Percentiles rank a stretch among this genome's conserved stretches.
phyloP scores from a whole-genome alignment of 2,888 invertebrate species.

The Galerucella calmariensis region DNA sequence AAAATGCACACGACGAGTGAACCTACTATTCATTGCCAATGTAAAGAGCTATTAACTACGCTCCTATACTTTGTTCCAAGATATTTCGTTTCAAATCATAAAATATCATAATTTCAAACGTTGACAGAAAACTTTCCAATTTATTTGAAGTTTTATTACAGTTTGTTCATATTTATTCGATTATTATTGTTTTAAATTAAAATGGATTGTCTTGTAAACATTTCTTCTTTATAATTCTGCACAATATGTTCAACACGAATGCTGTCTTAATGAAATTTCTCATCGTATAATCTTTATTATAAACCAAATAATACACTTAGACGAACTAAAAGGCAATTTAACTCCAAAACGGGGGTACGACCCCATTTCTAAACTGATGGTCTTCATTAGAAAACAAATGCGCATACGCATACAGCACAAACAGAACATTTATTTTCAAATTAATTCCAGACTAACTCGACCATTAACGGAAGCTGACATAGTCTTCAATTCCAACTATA shows the following conservation, averaged over 20 bases:
- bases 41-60: no score
- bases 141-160: no score
- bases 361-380: constrained; percentile 12
- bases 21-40: no score
- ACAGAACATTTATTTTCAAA: constrained; percentile 23
- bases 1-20: no score
- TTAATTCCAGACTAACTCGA: constrained; percentile 23
- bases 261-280: not conserved
- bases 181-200: no score
- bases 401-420: constrained; percentile 19
- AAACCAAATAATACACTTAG: constrained; percentile 13
- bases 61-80: no score
- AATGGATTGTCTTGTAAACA: no score
- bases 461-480: constrained; percentile 19
- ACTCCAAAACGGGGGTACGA: not conserved
- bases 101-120: no score
- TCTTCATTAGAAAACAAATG: constrained; percentile 20
- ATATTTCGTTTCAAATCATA: no score
- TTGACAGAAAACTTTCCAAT: no score
- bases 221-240: no score
- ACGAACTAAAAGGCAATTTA: constrained; percentile 7
- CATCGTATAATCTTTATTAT: not conserved
- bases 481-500: constrained; percentile 19
- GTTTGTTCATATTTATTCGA: no score
- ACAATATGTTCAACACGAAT: not conserved